phyloP scores from a whole-genome alignment of 1,140 invertebrate genomes.

The Anoplolepis gracilipes region DNA sequence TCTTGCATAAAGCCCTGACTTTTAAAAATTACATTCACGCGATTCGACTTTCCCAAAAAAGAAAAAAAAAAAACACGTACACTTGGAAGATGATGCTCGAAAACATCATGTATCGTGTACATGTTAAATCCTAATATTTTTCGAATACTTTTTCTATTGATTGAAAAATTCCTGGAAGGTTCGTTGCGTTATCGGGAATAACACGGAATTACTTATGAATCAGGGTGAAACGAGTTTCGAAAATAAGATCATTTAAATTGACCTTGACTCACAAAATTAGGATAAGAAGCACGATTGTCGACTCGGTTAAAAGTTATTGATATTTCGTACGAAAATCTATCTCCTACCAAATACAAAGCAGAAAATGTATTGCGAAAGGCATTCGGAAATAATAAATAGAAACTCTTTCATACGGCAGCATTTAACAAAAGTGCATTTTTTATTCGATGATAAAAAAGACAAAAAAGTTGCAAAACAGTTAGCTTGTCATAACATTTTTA shows the following conservation, averaged over 20 bases:
- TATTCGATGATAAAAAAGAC: background rate
- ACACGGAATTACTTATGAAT: background rate
- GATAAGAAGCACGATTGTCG: background rate
- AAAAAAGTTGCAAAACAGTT: background rate
- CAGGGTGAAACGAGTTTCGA: background rate
- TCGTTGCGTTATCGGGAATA: conserved; percentile 1
- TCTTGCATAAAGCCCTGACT: conserved; percentile 54
- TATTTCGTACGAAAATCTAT: background rate
- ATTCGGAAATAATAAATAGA: background rate
- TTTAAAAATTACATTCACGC: conserved; percentile 63
- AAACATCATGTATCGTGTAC: too few species aligned
- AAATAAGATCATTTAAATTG: background rate
- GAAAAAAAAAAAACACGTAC: background rate
- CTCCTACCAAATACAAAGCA: background rate
- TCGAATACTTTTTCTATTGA: conserved; percentile 9
- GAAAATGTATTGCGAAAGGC: background rate
- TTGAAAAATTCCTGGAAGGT: conserved; percentile 53
- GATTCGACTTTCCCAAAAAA: conserved; percentile 46
- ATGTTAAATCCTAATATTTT: conserved; percentile 12
- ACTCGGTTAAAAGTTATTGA: background rate
- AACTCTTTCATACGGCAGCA: background rate
- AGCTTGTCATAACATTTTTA: background rate
- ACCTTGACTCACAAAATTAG: background rate
- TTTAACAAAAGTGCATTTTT: background rate
- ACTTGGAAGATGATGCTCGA: too few species aligned